Conservation (phyloP, 2,888 invertebrate genomes). For the Galeopsomyia nigrocyanea region DNA sequence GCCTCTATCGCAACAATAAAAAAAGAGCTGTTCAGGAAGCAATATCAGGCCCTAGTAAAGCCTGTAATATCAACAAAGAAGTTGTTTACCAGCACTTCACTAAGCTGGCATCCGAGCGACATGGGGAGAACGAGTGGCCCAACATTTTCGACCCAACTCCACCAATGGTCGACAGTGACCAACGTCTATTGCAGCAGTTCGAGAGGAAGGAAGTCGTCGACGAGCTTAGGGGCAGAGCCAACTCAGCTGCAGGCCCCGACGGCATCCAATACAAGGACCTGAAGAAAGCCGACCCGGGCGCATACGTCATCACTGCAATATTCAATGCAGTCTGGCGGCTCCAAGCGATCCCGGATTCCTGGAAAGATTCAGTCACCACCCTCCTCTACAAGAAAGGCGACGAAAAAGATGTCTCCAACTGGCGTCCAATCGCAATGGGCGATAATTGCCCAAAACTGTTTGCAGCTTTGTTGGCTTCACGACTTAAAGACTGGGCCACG, state of each 20-base stretch:
- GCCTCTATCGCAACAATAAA: conserved; percentile 34
- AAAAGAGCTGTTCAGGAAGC: conserved; percentile 43
- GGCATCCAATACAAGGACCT: conserved; percentile 48
- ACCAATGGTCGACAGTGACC: neutral
- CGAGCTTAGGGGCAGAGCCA: neutral
- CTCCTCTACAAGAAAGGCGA: conserved; percentile 49
- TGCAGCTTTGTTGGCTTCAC: conserved; percentile 10
- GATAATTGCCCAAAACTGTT: conserved; percentile 47
- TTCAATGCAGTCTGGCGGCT: conserved; percentile 44
- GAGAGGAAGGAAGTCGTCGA: conserved; percentile 1
- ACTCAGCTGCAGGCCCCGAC: conserved; percentile 40
- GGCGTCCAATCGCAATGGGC: conserved; percentile 58
- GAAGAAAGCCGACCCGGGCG: conserved; percentile 47
- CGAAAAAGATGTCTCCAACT: conserved; percentile 50
- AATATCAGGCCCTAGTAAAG: conserved; percentile 10
- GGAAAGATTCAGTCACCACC: conserved; percentile 47
- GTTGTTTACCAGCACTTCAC: conserved; percentile 20
- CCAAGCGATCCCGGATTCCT: conserved; percentile 35
- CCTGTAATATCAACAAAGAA: conserved; percentile 30
- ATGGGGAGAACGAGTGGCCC: neutral
- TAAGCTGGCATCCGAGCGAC: neutral
- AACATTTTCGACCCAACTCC: neutral
- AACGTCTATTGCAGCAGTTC: neutral
- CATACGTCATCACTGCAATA: conserved; percentile 37
- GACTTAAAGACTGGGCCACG: conserved; percentile 18